Conservation (phyloP, 2,797 vertebrate genomes). For the Mormyrus hasselquistii region DNA sequence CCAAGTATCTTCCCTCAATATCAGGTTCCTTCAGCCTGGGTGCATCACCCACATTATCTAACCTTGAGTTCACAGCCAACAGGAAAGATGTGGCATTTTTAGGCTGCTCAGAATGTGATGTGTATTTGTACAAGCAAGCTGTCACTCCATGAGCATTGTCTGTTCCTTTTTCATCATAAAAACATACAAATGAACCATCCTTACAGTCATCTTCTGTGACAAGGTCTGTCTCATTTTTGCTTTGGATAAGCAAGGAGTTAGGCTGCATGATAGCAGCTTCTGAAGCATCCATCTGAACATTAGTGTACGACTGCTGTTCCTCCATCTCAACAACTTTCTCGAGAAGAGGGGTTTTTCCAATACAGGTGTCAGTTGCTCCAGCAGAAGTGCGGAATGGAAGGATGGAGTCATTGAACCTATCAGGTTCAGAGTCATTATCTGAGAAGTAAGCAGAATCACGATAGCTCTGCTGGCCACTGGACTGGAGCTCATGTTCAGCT, state of each 20-base stretch:
- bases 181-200: neutral
- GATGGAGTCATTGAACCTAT: constrained; percentile 62
- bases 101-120: neutral
- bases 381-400: constrained; percentile 35
- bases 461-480: constrained; percentile 66
- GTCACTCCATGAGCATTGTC: constrained; percentile 38
- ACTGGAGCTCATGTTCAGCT: constrained; percentile 49
- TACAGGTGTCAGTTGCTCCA: constrained; percentile 11
- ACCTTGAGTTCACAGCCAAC: constrained; percentile 11
- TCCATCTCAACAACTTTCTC: constrained; percentile 23
- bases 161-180: neutral
- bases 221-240: constrained; percentile 29
- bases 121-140: neutral
- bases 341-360: constrained; percentile 7
- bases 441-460: constrained; percentile 98
- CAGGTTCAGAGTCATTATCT: constrained; percentile 89
- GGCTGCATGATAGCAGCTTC: constrained; percentile 20
- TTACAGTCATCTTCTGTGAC: neutral
- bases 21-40: constrained; percentile 87
- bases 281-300: constrained; percentile 30
- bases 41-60: constrained; percentile 57
- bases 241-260: constrained; percentile 23
- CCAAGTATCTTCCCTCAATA: constrained; percentile 85
- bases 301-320: constrained; percentile 25
- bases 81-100: constrained; percentile 28